phyloP scores from a whole-genome alignment of 2,113 vertebrate genomes.

The Phyllostomus hastatus region DNA sequence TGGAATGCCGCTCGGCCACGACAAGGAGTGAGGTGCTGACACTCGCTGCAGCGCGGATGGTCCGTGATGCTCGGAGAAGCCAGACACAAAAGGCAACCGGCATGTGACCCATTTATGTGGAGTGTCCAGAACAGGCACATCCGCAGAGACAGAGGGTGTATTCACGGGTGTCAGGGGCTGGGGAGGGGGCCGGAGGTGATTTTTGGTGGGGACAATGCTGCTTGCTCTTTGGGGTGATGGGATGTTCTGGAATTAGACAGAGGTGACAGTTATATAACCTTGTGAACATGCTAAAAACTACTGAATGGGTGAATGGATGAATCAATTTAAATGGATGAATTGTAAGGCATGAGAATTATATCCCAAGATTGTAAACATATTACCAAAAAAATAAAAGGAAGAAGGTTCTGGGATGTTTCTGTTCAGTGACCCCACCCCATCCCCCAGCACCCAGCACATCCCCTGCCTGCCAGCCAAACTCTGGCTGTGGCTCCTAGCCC shows the following conservation, averaged over 20 bases:
- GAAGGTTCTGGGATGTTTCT: not conserved
- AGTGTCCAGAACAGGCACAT: accelerated
- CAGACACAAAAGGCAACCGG: not conserved
- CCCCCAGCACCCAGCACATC: not conserved
- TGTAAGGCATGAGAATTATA: not conserved
- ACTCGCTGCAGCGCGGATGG: accelerated
- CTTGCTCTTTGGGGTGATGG: not conserved
- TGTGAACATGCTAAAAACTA: not conserved
- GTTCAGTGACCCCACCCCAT: too few species aligned
- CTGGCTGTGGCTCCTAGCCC: not conserved
- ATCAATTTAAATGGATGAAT: not conserved
- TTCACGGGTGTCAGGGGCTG: not conserved
- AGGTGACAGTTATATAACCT: not conserved
- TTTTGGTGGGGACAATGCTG: not conserved
- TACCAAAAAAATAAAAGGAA: not conserved
- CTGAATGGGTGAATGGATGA: not conserved
- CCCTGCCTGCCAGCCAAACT: not conserved
- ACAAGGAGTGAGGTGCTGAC: not conserved
- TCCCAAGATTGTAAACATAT: not conserved
- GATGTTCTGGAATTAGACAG: not conserved
- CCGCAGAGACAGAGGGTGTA: not conserved
- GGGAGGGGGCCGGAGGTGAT: not conserved
- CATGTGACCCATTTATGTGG: not conserved
- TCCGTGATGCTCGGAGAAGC: not conserved
- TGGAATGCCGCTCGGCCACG: too few species aligned